A percentile compares a stretch with the other conserved stretches of the same genome.
Evolutionary conservation across 2,113 vertebrate species (phyloP).

Genomic region (Mesocricetus auratus): DNA sequence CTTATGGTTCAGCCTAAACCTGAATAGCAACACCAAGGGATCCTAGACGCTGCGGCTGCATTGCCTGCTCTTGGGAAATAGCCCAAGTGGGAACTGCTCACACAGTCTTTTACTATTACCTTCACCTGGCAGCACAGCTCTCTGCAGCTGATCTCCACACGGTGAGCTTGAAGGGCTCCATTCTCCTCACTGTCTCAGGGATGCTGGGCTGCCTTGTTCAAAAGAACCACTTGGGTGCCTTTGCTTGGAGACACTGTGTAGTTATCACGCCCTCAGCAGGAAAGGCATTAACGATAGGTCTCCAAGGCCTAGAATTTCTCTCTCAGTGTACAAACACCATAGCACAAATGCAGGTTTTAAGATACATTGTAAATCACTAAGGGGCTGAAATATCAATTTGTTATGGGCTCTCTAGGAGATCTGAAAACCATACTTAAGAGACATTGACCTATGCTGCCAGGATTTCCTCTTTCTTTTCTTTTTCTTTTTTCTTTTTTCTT

Average conservation of each 20-base stretch:
- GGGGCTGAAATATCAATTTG: neutral
- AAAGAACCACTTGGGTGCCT: neutral
- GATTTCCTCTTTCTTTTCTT: neutral
- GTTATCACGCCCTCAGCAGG: neutral
- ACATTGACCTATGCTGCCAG: neutral
- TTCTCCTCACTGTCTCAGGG: neutral
- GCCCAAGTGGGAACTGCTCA: constrained; percentile 67
- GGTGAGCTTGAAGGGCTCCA: neutral
- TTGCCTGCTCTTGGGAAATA: constrained; percentile 77
- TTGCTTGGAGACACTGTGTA: neutral
- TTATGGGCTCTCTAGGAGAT: neutral
- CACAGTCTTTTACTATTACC: constrained; percentile 17
- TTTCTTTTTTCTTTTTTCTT: no score
- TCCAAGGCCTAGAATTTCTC: neutral
- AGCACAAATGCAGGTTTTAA: neutral
- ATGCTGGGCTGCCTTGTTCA: neutral
- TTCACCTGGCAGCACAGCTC: neutral
- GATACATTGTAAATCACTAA: neutral
- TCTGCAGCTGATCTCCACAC: neutral
- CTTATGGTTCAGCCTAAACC: constrained; percentile 74
- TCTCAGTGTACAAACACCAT: neutral
- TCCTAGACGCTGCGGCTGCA: constrained; percentile 75
- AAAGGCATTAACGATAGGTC: neutral
- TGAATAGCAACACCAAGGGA: constrained; percentile 73
- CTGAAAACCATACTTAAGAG: constrained; percentile 7